Evolutionary conservation across 2,888 invertebrate species (phyloP), one percentile per base, ranked within the genome.

Genomic region (Drosophila neoperkinsi): DNA sequence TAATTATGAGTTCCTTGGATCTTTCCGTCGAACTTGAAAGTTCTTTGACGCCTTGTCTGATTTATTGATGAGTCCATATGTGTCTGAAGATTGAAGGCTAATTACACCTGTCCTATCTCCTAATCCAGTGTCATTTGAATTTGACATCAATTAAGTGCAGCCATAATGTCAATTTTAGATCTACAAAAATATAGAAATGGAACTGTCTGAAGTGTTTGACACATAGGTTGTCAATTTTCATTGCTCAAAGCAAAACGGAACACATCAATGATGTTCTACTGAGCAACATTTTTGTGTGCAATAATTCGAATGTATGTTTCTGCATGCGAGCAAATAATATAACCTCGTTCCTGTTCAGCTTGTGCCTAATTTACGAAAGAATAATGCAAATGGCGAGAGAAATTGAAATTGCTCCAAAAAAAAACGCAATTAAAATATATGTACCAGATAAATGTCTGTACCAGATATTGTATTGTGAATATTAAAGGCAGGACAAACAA

Each of bases 391-490:
- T 43, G 46, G 71, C 55, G 56, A 84, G 69, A 84, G 63, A 71
- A 60, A 38, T 66, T 61, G 52, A 86, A 78, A 79, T 63, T 77
- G 82, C 28, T 84, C 83, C 85, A 84, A 86, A 84, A 72, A 31
- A 34, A 63, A 55, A 68, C 41, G 71, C 90, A 87, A 88, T 87
- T 87, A 89, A 90, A 78, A 72, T 62, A 76, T 82, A 79, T 77
- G 67, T 81, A 55, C 50, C 76, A 46, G 64, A 64, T 61, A 55
- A 43, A 58, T 67, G 62, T 51, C 38, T 58, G 75, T 69, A 66
- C 43, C 13, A 34, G 41, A 65, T 81, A 65, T 67, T 82, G 55
- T 79, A 50, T 65, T 51, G 36, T 55, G 59, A 50, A 61, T 68
- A 61, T 65, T 46, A 4, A 46, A 64, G 81, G n/a, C 77, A 82